phyloP scores from a whole-genome alignment of 1,140 invertebrate species.

The Drosophila fuyamai region DNA sequence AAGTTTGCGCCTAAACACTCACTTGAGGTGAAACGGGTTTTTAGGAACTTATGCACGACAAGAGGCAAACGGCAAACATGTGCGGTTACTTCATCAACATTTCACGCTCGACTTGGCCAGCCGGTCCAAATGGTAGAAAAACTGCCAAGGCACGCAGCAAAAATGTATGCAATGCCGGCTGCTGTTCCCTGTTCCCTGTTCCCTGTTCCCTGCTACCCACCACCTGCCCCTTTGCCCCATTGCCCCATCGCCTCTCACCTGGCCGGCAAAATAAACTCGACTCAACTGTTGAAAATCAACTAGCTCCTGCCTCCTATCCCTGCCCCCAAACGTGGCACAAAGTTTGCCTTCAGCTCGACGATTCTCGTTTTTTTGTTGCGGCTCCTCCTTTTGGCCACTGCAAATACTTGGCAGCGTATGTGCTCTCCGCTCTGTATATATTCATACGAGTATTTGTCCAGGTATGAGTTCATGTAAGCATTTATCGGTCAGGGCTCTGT shows the following conservation, averaged over 20 bases:
- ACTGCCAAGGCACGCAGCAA: constrained; percentile 69
- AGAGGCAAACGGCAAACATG: constrained; percentile 56
- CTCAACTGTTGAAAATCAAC: constrained; percentile 80
- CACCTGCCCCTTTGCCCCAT: constrained; percentile 5
- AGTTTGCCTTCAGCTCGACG: constrained; percentile 67
- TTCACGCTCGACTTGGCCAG: constrained; percentile 73
- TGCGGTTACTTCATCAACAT: constrained; percentile 81
- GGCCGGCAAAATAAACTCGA: constrained; percentile 77
- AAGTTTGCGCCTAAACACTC: constrained; percentile 73
- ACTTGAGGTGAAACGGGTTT: constrained; percentile 49
- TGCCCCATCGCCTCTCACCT: constrained; percentile 39
- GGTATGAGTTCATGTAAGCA: constrained; percentile 36
- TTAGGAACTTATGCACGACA: constrained; percentile 30
- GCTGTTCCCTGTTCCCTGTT: constrained; percentile 15
- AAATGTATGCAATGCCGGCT: constrained; percentile 66
- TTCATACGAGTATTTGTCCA: constrained; percentile 24
- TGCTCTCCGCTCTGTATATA: constrained; percentile 6
- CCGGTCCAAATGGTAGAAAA: constrained; percentile 36
- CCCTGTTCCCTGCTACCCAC: not conserved
- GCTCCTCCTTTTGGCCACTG: constrained; percentile 36
- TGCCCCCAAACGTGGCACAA: constrained; percentile 55
- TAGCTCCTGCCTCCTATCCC: constrained; percentile 37
- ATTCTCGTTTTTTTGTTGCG: constrained; percentile 35
- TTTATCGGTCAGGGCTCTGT: constrained; percentile 54
- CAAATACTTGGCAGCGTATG: constrained; percentile 69